A percentile compares a stretch with the other conserved stretches of the same genome.
phyloP scores from a whole-genome alignment of 2,113 vertebrate species.

The Malurus elegans region DNA sequence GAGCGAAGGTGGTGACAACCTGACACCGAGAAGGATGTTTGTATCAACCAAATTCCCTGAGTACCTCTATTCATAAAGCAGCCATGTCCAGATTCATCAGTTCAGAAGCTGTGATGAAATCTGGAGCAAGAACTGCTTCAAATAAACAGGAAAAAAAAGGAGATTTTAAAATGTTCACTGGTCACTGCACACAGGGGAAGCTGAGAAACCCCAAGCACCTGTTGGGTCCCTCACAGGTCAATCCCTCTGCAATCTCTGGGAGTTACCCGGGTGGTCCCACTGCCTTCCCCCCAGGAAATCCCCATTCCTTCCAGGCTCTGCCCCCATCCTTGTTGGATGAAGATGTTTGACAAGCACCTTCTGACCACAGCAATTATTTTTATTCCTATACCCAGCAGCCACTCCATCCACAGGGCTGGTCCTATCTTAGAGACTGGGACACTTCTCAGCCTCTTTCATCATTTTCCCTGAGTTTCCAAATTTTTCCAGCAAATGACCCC shows the following conservation, averaged over 20 bases:
- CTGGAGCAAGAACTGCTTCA: not conserved
- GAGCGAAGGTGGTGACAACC: not conserved
- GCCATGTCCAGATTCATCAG: rapidly evolving
- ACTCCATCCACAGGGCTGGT: not conserved
- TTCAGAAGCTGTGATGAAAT: not conserved
- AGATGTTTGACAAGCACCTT: not conserved
- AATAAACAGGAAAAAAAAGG: not conserved
- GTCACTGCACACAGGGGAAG: not conserved
- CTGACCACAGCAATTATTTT: not conserved
- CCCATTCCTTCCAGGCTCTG: not conserved
- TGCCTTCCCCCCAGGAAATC: not conserved
- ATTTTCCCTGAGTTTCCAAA: not conserved
- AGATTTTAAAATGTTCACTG: not conserved
- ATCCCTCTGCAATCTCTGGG: not conserved
- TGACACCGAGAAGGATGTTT: rapidly evolving
- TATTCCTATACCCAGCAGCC: not conserved
- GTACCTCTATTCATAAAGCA: not conserved
- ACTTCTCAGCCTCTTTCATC: not conserved
- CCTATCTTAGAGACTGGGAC: not conserved
- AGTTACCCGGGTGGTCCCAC: rapidly evolving
- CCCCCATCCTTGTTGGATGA: not conserved
- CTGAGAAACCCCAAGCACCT: not conserved
- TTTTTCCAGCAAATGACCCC: not conserved
- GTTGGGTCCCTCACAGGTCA: not conserved
- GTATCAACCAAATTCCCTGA: rapidly evolving